Conservation (phyloP, 2,113 vertebrate species). For the Otocyon megalotis region DNA sequence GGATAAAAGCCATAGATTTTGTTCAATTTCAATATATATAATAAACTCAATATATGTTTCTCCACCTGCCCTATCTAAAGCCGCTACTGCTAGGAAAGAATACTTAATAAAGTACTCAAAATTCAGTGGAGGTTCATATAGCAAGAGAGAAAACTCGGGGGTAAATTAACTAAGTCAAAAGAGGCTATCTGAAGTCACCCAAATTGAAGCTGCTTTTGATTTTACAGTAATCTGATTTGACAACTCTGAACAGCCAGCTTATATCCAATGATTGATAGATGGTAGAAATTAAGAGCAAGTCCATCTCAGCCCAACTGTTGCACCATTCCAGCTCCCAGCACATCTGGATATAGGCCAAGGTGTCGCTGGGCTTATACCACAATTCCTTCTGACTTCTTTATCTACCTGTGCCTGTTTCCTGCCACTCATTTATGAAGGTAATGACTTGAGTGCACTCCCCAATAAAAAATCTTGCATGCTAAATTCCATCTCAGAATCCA, state of each 20-base stretch:
- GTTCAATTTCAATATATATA: background rate
- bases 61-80: background rate
- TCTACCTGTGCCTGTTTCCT: background rate
- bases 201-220: background rate
- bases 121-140: background rate
- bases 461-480: background rate
- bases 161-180: background rate
- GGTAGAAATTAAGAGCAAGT: background rate
- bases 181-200: background rate
- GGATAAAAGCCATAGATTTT: background rate
- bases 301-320: background rate
- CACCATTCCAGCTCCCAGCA: background rate
- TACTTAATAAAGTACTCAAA: background rate
- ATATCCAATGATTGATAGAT: background rate
- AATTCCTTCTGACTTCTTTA: background rate
- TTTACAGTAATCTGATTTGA: background rate
- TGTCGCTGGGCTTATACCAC: background rate
- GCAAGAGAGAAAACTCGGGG: background rate
- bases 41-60: background rate
- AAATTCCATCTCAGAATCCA: background rate
- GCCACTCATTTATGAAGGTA: background rate
- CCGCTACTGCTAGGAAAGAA: background rate
- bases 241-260: background rate
- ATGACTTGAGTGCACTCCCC: background rate
- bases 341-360: background rate